Conservation (phyloP, 2,888 invertebrate species). For the Schizotus pectinicornis region DNA sequence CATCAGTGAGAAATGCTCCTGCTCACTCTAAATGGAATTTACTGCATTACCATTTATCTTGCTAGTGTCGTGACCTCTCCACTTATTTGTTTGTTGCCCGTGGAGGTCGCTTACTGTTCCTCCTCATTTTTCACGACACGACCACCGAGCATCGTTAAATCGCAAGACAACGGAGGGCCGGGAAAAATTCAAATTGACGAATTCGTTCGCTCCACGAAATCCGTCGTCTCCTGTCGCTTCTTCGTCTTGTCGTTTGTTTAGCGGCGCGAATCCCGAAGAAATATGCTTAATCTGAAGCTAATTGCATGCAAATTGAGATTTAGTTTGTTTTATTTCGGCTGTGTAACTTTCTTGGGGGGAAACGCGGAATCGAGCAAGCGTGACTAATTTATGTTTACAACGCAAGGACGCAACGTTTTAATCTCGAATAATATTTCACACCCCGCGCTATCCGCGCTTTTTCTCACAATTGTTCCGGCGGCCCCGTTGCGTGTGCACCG, state of each 20-base stretch:
- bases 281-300: constrained; percentile 7
- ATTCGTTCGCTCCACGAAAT: background rate
- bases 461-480: constrained; percentile 21
- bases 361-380: constrained; percentile 13
- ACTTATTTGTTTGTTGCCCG: constrained; percentile 30
- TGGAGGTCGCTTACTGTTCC: constrained; percentile 22
- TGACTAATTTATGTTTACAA: constrained; percentile 26
- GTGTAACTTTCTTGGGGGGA: constrained; percentile 16
- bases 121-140: constrained; percentile 14
- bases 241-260: background rate
- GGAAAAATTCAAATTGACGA: background rate
- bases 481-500: background rate
- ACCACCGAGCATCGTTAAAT: constrained; percentile 8
- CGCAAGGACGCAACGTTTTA: constrained; percentile 22
- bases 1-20: constrained; percentile 33
- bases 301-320: constrained; percentile 19
- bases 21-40: constrained; percentile 36
- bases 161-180: constrained; percentile 1
- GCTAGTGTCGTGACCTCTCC: constrained; percentile 31
- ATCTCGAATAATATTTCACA: constrained; percentile 5
- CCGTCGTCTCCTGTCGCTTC: background rate
- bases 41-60: constrained; percentile 34
- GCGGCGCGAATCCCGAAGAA: background rate
- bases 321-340: constrained; percentile 14
- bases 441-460: background rate